Conservation (phyloP, 2,113 vertebrate genomes). For the Agelaius phoeniceus region DNA sequence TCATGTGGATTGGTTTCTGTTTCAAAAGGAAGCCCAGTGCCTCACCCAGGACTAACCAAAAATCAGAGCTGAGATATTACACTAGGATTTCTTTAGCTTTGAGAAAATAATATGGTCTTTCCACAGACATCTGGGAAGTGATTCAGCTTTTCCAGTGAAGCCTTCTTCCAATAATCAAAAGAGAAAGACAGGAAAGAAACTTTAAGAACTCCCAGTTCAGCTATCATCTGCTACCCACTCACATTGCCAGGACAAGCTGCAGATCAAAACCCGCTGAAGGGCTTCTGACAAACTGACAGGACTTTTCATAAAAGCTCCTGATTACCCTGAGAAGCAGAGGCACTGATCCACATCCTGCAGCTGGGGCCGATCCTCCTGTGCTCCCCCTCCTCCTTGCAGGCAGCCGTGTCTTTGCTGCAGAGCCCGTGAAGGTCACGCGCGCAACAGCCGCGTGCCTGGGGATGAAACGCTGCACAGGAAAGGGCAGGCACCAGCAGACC, state of each 20-base stretch:
- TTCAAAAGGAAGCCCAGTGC: not conserved
- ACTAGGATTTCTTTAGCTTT: not conserved
- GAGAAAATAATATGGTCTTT: not conserved
- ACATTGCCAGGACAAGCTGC: not conserved
- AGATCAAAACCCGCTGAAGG: not conserved
- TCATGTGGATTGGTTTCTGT: not conserved
- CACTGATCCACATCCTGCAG: not conserved
- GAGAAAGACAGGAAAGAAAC: not conserved
- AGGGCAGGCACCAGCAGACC: not conserved
- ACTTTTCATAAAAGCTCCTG: not conserved
- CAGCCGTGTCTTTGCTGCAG: not conserved
- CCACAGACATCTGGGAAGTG: not conserved
- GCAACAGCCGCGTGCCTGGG: not conserved
- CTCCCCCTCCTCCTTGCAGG: not conserved
- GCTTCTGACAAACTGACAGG: not conserved
- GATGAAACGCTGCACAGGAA: fast-evolving
- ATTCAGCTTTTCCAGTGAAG: not conserved
- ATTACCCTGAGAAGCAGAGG: not conserved
- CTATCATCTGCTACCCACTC: not conserved
- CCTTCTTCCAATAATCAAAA: not conserved
- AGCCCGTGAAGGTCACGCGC: not conserved
- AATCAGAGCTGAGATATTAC: not conserved
- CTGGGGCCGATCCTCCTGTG: not conserved
- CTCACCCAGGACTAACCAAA: not conserved
- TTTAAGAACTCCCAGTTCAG: not conserved